Evolutionary conservation across 2,113 vertebrate species (phyloP), one percentile per base, ranked within the genome.

Genomic region (Aegithalos caudatus): DNA sequence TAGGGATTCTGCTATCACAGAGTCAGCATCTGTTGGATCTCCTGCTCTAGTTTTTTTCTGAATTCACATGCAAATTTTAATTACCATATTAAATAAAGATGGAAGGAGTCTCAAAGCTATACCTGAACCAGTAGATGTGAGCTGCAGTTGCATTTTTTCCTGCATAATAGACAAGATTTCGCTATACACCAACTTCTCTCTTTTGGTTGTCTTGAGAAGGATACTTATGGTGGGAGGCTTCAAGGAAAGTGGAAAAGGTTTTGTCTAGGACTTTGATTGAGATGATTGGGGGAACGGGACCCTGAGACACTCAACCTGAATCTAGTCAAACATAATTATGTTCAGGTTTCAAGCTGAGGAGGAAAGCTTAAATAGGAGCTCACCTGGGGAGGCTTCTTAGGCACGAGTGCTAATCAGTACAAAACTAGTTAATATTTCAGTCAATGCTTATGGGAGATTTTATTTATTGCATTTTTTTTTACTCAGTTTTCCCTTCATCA

Each of bases 251-350:
- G 24, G 45, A 60, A 33, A 81, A 70, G 38, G 33, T 77, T 95
- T 93, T 83, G 25, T 69, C 71, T 85, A 42, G 44, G 37, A 38
- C 16, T 83, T 31, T 62, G 74, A 76, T 22, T 83, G 40, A 29
- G 51, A 85, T 76, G 61, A 33, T 20, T 22, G 2, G 0, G 7
- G 28, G 58, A 14, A 27, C 60, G 86, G 60, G 67, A 94, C 60
- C 76, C 27, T 53, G 64, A 81, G 69, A 86, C 29, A 22, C 23
- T 69, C 60, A 81, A 38, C 35, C 72, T 66, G 44, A 62, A 70
- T 74, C 44, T 60, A 81, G 76, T 90, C 72, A 94, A 88, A 92
- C 19, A 47, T 74, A 56, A 88, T 92, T 86, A 67, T 19, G 16
- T 78, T 86, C 47, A 77, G 25, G 54, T 58, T 94, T 70, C 82